phyloP scores from a whole-genome alignment of 2,797 vertebrate species.

The Antrozous pallidus region DNA sequence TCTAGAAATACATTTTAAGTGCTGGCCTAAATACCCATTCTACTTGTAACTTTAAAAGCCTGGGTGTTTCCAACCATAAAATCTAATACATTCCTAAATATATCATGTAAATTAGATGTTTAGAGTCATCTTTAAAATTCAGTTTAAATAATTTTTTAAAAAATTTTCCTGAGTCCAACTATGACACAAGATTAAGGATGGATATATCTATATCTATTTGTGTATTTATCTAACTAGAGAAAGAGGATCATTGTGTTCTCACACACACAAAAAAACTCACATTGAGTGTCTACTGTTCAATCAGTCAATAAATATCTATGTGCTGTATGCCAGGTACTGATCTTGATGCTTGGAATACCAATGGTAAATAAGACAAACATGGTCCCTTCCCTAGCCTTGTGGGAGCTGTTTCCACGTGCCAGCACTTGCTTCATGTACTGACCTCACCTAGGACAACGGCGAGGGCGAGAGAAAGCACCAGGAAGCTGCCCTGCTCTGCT shows the following conservation, averaged over 20 bases:
- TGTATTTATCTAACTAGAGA: neutral
- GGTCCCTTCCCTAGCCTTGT: neutral
- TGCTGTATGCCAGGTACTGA: neutral
- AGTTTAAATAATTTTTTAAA: neutral
- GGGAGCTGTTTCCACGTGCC: neutral
- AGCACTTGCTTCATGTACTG: neutral
- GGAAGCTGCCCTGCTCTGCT: neutral
- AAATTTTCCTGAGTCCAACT: neutral
- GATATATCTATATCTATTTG: neutral
- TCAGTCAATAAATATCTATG: neutral
- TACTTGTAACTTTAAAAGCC: constrained; percentile 15
- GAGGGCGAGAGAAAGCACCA: neutral
- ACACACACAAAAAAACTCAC: neutral
- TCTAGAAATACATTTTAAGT: constrained; percentile 35
- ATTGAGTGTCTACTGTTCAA: neutral
- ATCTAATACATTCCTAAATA: constrained; percentile 8
- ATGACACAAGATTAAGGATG: neutral
- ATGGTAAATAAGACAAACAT: neutral
- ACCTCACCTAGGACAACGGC: neutral
- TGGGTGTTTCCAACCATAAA: constrained; percentile 31
- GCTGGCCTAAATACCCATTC: constrained; percentile 22
- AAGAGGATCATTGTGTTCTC: constrained; percentile 7
- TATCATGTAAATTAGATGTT: neutral
- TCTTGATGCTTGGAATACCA: neutral
- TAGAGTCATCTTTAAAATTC: neutral